phyloP scores from a whole-genome alignment of 2,888 invertebrate genomes.

The Spodoptera littoralis region DNA sequence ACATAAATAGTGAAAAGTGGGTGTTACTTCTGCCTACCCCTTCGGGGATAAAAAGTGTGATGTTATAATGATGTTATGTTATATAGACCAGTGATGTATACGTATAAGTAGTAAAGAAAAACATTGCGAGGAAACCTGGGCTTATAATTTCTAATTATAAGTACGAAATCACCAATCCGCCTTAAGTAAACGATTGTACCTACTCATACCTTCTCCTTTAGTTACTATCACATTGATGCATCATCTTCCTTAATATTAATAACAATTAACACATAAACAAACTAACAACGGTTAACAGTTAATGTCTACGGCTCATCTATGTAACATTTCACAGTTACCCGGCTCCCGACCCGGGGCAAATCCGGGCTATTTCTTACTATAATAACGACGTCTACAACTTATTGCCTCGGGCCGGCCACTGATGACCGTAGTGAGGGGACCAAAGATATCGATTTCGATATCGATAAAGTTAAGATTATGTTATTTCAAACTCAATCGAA shows the following conservation, averaged over 20 bases:
- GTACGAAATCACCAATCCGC: too few species aligned
- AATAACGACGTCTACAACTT: conserved; percentile 49
- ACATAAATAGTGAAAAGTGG: too few species aligned
- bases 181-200: too few species aligned
- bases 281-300: neutral
- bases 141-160: too few species aligned
- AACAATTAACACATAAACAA: neutral
- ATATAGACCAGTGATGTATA: too few species aligned
- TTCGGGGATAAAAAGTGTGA: too few species aligned
- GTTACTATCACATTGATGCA: neutral
- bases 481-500: conserved; percentile 32
- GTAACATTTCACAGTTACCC: conserved; percentile 16
- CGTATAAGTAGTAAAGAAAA: too few species aligned
- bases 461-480: conserved; percentile 40
- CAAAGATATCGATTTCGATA: conserved; percentile 23
- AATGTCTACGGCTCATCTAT: conserved; percentile 14
- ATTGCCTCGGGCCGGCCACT: conserved; percentile 43
- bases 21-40: too few species aligned
- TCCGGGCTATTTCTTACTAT: conserved; percentile 20
- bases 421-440: conserved; percentile 46
- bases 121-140: too few species aligned
- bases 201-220: too few species aligned
- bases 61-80: too few species aligned
- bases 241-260: neutral
- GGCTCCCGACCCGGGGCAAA: conserved; percentile 15